Percentiles rank a stretch among this genome's conserved stretches.
Evolutionary conservation across 1,140 invertebrate species (phyloP).

Genomic region (Dendrolimus punctatus): DNA sequence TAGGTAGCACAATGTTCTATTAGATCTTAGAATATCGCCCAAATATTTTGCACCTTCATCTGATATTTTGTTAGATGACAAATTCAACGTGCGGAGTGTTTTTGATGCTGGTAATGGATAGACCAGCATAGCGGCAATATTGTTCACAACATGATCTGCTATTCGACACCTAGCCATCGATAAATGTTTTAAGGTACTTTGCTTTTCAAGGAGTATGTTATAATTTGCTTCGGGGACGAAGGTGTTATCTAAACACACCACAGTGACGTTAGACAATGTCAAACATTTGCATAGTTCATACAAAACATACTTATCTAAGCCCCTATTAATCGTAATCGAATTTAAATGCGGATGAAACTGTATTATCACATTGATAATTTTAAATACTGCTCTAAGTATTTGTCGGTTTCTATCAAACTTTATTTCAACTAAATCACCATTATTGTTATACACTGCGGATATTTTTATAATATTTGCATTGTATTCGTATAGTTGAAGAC

Average conservation of each 20-base stretch:
- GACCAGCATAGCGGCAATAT: conserved; percentile 21
- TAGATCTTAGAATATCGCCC: conserved; percentile 32
- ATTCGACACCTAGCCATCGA: conserved; percentile 42
- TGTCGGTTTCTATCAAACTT: conserved; percentile 28
- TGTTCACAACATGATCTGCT: conserved; percentile 29
- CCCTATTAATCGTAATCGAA: conserved; percentile 28
- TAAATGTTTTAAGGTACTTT: conserved; percentile 22
- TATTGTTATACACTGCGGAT: conserved; percentile 22
- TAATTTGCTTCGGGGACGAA: conserved; percentile 36
- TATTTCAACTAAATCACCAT: conserved; percentile 29
- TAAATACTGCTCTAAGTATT: conserved; percentile 29
- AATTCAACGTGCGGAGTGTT: conserved; percentile 31
- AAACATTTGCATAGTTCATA: conserved; percentile 38
- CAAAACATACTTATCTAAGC: conserved; percentile 21
- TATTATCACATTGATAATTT: conserved; percentile 30
- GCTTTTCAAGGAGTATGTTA: conserved; percentile 26
- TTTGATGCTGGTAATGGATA: conserved; percentile 34
- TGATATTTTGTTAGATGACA: conserved; percentile 46
- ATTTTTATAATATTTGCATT: conserved; percentile 15
- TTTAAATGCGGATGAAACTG: conserved; percentile 25
- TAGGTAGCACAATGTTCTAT: conserved; percentile 36
- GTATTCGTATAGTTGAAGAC: not conserved
- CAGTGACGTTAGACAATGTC: conserved; percentile 27
- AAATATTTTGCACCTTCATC: conserved; percentile 34
- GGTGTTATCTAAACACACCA: conserved; percentile 34